Evolutionary conservation across 2,113 vertebrate species (phyloP), one percentile per base, ranked within the genome.

Genomic region (Oryctolagus cuniculus): DNA sequence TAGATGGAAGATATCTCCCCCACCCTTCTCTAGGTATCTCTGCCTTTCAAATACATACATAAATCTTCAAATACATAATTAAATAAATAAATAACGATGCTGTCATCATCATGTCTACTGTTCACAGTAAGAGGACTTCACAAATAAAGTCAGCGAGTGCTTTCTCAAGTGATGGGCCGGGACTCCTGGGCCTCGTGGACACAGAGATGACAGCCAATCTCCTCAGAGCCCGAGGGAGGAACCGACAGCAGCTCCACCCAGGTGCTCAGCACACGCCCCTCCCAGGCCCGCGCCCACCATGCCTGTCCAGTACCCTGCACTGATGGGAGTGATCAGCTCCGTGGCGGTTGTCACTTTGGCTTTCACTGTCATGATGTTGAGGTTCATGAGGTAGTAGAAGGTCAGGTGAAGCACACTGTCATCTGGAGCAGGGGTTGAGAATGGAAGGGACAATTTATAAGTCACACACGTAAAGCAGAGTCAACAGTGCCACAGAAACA

Each of bases 331-430:
- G 38, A 94, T 98, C 96, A 99, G 98, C 97, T 99, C 99, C 0
- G 95, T 91, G 0, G 98, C 94, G 0, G 99, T 99, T 10, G 99
- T 99, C 95, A 99, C 99, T 97, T 98, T 99, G 94, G 98, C 98
- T 96, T 99, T 99, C 87, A 99, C 99, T 0, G 99, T 99, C 98
- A 99, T 98, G 88, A 99, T 99, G 10, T 99, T 99, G 98, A 99
- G 99, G 98, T 99, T 99, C 99, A 99, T 99, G 98, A 99, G 98
- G 98, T 99, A 99, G 98, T 98, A 99, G 98, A 99, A 99, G 95
- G 97, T 99, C 92, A 99, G 98, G 97, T 99, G 98, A 77, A 99
- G 99, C 73, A 99, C 95, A 0, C 99, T 99, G 82, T 98, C 98
- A 85, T 99, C 99, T 99, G 97, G 12, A 95, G 15, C 61, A 77